These are phyloP conservation scores for Xyrauchen texanus DNA, from an alignment of 2,113 vertebrate species.

Conservation along the genomic window DNA sequence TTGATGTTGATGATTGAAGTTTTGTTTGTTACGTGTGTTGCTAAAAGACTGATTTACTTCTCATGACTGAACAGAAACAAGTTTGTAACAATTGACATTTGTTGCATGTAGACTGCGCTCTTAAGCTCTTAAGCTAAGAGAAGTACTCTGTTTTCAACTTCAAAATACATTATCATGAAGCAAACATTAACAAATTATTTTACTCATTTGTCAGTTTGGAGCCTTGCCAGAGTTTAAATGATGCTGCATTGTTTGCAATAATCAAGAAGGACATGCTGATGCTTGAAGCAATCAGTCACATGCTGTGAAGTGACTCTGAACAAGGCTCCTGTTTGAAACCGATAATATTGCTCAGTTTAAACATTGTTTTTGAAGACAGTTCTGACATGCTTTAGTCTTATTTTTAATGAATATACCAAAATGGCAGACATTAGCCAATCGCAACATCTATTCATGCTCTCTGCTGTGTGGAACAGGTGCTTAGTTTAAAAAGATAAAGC, in stretches of 20 bases:
- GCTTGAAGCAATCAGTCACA: conserved; percentile 20
- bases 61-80: conserved; percentile 8
- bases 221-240: conserved; percentile 23
- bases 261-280: conserved; percentile 14
- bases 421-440: background rate
- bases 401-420: too few relatives aligned
- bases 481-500: background rate
- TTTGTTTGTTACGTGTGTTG: background rate
- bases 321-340: conserved; percentile 8
- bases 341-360: background rate
- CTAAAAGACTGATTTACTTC: background rate
- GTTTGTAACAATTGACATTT: background rate
- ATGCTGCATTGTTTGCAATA: conserved; percentile 19
- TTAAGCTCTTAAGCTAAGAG: background rate
- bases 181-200: background rate
- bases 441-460: background rate
- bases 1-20: too few relatives aligned
- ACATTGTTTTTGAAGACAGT: too few relatives aligned
- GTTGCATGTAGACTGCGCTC: conserved; percentile 8
- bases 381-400: too few relatives aligned
- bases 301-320: conserved; percentile 25
- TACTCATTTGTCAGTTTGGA: conserved; percentile 3
- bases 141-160: background rate
- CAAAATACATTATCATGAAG: background rate
- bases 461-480: background rate